Evolutionary conservation across 2,797 vertebrate species (phyloP), one percentile per base, ranked within the genome.

Genomic region (Clangula hyemalis): DNA sequence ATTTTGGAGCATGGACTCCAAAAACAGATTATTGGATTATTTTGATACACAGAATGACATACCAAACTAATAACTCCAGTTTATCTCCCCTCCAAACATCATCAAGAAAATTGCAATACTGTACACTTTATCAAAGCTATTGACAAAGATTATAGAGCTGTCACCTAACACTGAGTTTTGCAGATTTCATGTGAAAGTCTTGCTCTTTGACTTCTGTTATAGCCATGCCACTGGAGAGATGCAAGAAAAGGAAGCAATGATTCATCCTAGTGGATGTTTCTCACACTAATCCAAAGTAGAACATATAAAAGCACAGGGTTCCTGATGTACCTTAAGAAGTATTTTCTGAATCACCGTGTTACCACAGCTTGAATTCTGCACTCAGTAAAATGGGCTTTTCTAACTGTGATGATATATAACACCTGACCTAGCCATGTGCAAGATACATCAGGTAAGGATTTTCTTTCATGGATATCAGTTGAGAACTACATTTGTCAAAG

Each of bases 81-180:
- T 56, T 72, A n/a, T 75, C 41, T 47, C 16, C 49, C 25, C 49
- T 91, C 56, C n/a, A 72, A 92, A 86, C 66, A 21, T 38, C 70
- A 80, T 58, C 51, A 81, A 66, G 66, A 84, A 94, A 80, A 62
- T 8, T 87, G 27, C 13, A 85, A 34, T 51, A 43, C 11, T 19
- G 11, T 69, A 36, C 24, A 13, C 8, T 66, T 82, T 86, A 41
- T 78, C 77, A 81, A 68, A 93, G 8, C 6, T 56, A 43, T 28
- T 92, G 74, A 88, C 41, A 66, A 79, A 56, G 41, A 91, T 70
- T 86, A 73, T n/a, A 57, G 60, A 76, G n/a, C 19, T 57, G 41
- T 82, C 68, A 90, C 13, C 2, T 7, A 71, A 7, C 64, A 54
- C 32, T 32, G 39, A 56, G 47, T 85, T 83, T 82, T 80, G 17